These are phyloP conservation scores for Helarctos malayanus DNA, from an alignment of 2,797 vertebrate genomes.

Conservation along the genomic window DNA sequence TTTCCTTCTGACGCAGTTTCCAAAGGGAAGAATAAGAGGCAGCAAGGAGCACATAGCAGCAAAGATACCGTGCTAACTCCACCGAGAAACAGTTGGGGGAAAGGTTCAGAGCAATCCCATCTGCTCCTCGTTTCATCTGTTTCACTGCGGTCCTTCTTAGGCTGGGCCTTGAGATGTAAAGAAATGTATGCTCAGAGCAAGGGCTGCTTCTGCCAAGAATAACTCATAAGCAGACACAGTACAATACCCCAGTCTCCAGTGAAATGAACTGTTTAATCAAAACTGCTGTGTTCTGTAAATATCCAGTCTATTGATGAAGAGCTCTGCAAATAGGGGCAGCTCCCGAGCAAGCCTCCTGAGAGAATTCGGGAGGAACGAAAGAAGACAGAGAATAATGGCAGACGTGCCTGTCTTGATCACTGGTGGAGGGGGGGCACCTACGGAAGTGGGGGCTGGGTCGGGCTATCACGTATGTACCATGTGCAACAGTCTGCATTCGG, in stretches of 20 bases:
- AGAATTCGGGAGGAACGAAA: neutral
- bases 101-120: neutral
- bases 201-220: conserved; percentile 52
- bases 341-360: neutral
- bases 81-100: neutral
- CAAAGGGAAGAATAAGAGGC: conserved; percentile 55
- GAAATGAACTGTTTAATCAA: conserved; percentile 74
- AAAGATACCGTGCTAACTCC: neutral
- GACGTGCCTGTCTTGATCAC: neutral
- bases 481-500: no score
- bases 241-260: conserved; percentile 44
- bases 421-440: neutral
- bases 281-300: conserved; percentile 66
- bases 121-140: neutral
- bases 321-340: conserved; percentile 55
- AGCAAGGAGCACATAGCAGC: neutral
- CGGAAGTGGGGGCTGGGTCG: neutral
- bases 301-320: conserved; percentile 69
- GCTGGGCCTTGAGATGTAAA: conserved; percentile 24
- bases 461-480: fast-evolving
- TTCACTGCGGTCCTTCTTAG: neutral
- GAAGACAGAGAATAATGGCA: conserved; percentile 4
- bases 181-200: neutral
- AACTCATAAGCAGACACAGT: conserved; percentile 57
- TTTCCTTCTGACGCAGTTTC: conserved; percentile 50